A percentile compares a stretch with the other conserved stretches of the same genome.
Conservation (phyloP, 2,888 invertebrate genomes). For the Macrosiphum euphorbiae region DNA sequence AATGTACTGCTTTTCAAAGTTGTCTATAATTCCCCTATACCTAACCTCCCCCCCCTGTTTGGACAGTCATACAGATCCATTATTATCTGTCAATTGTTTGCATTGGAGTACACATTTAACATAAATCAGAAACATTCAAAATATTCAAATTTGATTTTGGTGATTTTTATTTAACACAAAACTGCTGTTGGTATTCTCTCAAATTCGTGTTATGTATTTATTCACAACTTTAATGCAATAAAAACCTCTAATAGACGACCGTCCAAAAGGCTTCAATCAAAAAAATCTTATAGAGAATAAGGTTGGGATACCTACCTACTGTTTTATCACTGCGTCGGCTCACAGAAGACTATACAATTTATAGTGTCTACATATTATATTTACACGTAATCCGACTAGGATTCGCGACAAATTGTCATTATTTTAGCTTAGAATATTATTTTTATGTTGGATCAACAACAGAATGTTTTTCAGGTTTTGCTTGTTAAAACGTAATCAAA, state of each 20-base stretch:
- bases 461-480: not conserved
- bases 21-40: no score
- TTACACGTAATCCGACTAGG: not conserved
- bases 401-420: not conserved
- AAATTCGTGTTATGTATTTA: not conserved
- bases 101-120: not conserved
- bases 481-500: not conserved
- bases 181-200: not conserved
- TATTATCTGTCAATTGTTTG: not conserved
- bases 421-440: not conserved
- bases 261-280: not conserved
- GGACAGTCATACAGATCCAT: not conserved
- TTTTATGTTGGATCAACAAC: not conserved
- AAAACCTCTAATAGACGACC: not conserved
- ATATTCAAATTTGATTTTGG: not conserved
- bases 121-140: not conserved
- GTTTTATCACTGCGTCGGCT: not conserved
- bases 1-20: not conserved
- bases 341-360: not conserved
- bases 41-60: not conserved
- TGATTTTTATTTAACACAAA: not conserved
- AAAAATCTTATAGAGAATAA: not conserved
- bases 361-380: not conserved
- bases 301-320: not conserved
- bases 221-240: not conserved